Evolutionary conservation across 2,797 vertebrate species (phyloP).

Genomic region (Rallus crepitans): DNA sequence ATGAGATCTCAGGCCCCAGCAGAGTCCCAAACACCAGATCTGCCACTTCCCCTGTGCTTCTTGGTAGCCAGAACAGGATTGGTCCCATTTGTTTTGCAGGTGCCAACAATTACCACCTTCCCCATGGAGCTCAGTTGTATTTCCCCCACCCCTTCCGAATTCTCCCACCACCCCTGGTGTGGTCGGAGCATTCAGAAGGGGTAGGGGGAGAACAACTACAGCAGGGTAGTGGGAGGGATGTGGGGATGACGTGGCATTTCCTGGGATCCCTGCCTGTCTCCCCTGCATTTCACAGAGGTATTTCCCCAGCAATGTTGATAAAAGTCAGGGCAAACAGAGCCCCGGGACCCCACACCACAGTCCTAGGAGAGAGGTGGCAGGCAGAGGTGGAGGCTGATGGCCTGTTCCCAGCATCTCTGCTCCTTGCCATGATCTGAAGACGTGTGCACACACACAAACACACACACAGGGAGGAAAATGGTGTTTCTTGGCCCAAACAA

Average conservation of each 20-base stretch:
- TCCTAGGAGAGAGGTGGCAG: neutral
- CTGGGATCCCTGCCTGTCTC: neutral
- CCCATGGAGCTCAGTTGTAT: accelerated
- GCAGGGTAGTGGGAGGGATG: neutral
- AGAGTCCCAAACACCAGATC: neutral
- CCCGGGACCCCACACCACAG: accelerated
- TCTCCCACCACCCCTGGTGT: neutral
- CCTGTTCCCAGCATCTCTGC: neutral
- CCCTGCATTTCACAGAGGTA: accelerated
- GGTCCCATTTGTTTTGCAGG: neutral
- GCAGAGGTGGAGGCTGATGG: neutral
- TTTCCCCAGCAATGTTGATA: neutral
- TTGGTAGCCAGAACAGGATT: neutral
- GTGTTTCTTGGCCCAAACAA: neutral
- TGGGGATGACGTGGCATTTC: neutral
- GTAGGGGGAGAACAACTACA: too few relatives aligned
- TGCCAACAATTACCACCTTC: accelerated
- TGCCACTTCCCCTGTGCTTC: accelerated
- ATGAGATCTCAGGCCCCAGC: neutral
- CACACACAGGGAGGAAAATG: neutral
- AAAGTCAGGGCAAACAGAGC: neutral
- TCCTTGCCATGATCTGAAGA: neutral
- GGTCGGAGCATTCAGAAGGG: too few relatives aligned
- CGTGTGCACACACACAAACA: too few relatives aligned
- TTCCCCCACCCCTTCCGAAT: too few relatives aligned